These are phyloP conservation scores for Parapsyche elsis DNA, from an alignment of 1,140 invertebrate species.

Conservation along the genomic window DNA sequence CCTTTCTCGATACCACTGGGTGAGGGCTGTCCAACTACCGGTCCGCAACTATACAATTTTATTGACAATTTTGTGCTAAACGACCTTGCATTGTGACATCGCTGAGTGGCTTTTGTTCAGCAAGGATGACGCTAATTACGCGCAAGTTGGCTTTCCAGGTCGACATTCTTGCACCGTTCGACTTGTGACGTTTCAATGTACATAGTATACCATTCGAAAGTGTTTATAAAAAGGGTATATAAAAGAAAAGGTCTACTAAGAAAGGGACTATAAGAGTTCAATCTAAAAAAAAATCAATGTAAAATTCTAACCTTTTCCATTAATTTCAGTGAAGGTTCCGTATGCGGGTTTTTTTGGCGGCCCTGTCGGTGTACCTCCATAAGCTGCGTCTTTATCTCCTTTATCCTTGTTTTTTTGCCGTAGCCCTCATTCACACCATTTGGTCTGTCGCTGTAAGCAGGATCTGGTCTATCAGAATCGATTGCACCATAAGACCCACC, in stretches of 20 bases:
- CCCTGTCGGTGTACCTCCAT: conserved; percentile 32
- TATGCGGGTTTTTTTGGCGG: conserved; percentile 40
- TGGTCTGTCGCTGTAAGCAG: conserved; percentile 26
- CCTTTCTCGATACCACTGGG: background rate
- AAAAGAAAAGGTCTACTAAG: no score
- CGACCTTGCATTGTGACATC: conserved; percentile 5
- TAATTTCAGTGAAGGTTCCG: conserved; percentile 31
- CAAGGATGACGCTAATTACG: conserved; percentile 7
- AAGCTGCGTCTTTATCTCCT: conserved; percentile 26
- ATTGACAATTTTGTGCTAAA: background rate
- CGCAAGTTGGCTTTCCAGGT: background rate
- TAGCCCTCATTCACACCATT: background rate
- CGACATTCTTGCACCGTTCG: background rate
- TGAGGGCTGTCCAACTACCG: no score
- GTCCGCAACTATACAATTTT: no score
- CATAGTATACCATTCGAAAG: no score
- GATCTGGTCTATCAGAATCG: conserved; percentile 30
- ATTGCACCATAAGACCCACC: background rate
- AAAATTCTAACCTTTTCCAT: conserved; percentile 37
- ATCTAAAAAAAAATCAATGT: no score
- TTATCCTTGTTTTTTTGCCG: conserved; percentile 37
- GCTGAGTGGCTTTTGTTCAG: background rate
- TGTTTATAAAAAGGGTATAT: no score
- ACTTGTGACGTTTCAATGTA: no score
- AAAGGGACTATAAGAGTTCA: no score